Conservation (phyloP, 2,888 invertebrate species). For the Callosobruchus maculatus region DNA sequence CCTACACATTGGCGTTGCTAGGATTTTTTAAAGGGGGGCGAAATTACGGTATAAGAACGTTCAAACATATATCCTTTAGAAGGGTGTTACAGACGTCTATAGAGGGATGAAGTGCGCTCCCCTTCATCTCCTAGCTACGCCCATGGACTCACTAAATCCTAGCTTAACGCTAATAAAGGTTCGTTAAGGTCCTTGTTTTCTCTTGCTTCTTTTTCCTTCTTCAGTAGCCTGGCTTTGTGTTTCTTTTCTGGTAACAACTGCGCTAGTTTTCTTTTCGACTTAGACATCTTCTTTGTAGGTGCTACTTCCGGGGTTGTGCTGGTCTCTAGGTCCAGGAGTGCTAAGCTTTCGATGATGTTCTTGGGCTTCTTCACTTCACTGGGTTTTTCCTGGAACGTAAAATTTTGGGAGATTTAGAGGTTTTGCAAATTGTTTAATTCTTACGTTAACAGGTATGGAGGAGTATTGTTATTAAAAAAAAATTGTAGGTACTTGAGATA, state of each 20-base stretch:
- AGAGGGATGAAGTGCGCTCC: too few relatives aligned
- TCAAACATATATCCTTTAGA: too few relatives aligned
- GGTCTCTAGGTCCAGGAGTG: constrained; percentile 63
- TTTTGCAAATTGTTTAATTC: too few relatives aligned
- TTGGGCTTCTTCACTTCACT: constrained; percentile 54
- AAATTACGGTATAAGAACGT: too few relatives aligned
- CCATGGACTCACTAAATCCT: constrained; percentile 7
- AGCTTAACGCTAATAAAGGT: constrained; percentile 66
- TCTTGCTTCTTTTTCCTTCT: constrained; percentile 31
- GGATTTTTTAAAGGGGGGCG: too few relatives aligned
- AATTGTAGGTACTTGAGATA: too few relatives aligned
- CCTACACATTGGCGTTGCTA: too few relatives aligned
- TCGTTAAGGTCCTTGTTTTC: constrained; percentile 54
- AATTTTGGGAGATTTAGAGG: too few relatives aligned
- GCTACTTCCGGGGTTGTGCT: constrained; percentile 22
- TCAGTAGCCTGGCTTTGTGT: constrained; percentile 49
- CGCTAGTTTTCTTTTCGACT: constrained; percentile 64
- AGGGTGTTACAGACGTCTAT: too few relatives aligned
- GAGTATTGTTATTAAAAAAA: too few relatives aligned
- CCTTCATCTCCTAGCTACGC: too few relatives aligned
- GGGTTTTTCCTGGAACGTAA: constrained; percentile 36
- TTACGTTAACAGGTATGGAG: too few relatives aligned
- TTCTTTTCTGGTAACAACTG: constrained; percentile 55
- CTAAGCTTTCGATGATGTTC: constrained; percentile 78
- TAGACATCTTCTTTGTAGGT: constrained; percentile 53